Conservation (phyloP, 2,888 invertebrate species). For the Rhodophaea formosa region DNA sequence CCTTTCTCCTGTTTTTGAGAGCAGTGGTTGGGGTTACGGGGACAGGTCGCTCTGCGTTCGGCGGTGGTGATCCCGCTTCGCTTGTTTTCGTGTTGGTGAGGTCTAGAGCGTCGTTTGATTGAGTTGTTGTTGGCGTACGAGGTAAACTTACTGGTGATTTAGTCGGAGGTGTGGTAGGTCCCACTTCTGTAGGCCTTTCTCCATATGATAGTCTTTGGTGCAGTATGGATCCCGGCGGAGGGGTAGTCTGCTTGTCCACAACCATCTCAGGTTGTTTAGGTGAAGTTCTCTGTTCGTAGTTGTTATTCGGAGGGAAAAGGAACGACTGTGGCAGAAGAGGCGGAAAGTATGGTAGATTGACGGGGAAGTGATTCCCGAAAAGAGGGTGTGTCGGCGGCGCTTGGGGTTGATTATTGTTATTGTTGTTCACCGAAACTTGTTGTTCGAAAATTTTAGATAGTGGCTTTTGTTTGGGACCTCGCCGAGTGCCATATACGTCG, state of each 20-base stretch:
- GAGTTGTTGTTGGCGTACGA: constrained; percentile 47
- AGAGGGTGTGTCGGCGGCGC: constrained; percentile 60
- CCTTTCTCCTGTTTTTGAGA: constrained; percentile 88
- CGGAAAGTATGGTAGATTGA: constrained; percentile 70
- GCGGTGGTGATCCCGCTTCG: constrained; percentile 64
- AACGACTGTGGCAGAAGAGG: constrained; percentile 74
- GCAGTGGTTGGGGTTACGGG: constrained; percentile 68
- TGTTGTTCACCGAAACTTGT: constrained; percentile 45
- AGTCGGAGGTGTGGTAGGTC: constrained; percentile 42
- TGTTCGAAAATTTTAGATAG: constrained; percentile 65
- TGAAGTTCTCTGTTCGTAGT: constrained; percentile 60
- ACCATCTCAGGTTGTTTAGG: constrained; percentile 50
- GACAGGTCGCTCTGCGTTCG: constrained; percentile 47
- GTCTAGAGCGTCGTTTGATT: constrained; percentile 77
- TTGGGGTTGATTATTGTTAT: constrained; percentile 50
- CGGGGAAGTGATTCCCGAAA: constrained; percentile 69
- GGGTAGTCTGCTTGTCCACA: constrained; percentile 45
- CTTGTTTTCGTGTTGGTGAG: constrained; percentile 76
- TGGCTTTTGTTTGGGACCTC: constrained; percentile 88
- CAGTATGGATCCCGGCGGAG: constrained; percentile 61
- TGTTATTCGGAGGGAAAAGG: constrained; percentile 74
- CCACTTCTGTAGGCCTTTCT: constrained; percentile 46
- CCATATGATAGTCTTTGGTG: constrained; percentile 63
- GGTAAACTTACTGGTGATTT: constrained; percentile 54
- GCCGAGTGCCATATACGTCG: constrained; percentile 93